Conservation (phyloP, 2,113 vertebrate species). For the Catharus minimus region DNA sequence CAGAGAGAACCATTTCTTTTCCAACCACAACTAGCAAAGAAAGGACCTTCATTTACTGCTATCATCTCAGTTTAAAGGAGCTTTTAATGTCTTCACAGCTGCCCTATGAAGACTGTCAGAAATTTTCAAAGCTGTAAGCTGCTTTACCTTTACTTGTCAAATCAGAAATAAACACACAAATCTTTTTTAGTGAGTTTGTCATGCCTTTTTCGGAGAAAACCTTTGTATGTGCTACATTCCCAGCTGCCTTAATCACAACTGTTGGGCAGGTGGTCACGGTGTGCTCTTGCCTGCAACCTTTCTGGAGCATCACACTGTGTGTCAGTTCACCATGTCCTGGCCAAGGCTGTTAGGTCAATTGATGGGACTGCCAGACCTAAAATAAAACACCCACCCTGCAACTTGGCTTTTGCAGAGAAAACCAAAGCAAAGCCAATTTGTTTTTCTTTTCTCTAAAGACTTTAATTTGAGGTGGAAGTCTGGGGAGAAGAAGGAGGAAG, state of each 20-base stretch:
- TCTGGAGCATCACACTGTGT: not conserved
- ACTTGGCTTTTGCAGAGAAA: not conserved
- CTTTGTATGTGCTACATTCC: not conserved
- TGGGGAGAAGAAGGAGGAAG: not conserved
- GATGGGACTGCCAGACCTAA: not conserved
- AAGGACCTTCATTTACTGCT: not conserved
- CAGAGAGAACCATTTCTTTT: not conserved
- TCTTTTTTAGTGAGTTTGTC: not conserved
- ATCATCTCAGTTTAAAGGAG: not conserved
- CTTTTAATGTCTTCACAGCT: not conserved
- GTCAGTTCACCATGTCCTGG: not conserved
- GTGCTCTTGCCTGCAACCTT: not conserved
- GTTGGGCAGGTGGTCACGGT: not conserved
- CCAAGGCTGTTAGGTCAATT: not conserved
- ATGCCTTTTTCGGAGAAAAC: not conserved
- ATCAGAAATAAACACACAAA: not conserved
- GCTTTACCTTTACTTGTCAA: conserved; percentile 8
- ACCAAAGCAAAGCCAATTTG: not conserved
- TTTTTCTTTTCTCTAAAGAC: not conserved
- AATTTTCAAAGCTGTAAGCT: not conserved
- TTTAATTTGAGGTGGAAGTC: not conserved
- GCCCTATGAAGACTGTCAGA: not conserved
- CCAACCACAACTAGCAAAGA: not conserved
- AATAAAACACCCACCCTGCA: not conserved
- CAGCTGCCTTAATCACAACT: not conserved